Base-by-base conservation (phyloP, 2,113 vertebrate genomes). In the Conger conger region DNA sequence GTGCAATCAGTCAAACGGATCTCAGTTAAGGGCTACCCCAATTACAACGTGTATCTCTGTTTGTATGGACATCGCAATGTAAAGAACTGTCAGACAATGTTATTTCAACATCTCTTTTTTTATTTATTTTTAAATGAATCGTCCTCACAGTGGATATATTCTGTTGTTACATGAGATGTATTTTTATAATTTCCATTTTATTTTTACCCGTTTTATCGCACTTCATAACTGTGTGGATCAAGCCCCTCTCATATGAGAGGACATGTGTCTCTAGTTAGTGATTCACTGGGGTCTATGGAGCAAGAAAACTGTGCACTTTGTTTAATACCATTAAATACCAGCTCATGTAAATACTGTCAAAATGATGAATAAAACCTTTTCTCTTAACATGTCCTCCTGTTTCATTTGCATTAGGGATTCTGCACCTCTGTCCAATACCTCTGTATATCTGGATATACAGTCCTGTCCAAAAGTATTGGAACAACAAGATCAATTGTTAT, bases 121-220 rank as follows among this genome's bases (percentile, higher is more conserved):
- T 94, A 95, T 95, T 95, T 95, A 95, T 94, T 94, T 89, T 87
- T 80, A 88, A 84, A 89, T 87, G 60, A 84, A 88, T 50, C 45
- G 38, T 60, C 85, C 91, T 79, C 76, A 85, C 53, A 84, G 82
- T 86, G 76, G 79, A 83, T 83, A 86, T 87, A 86, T 84, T 84
- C 60, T 50, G 83, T 82, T 82, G 3, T 79, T 36, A 63, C 84
- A 60, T 87, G 85, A 81, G 57, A 83, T 77, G 6, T 77, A 27
- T 79, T 81, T 87, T 45, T 82, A 84, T 85, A 88, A 5, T 27
- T 81, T 82, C 85, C 85, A 68, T 86, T 82, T 88, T 78, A 82
- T 30, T 23, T 37, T 37, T 54, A 9, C 33, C 1, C 7, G 18
- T 78, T 83, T 73, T 33, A 33, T 73, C 27, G 9, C 68, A 13